Evolutionary conservation across 2,888 invertebrate genomes (phyloP).

Genomic region (Cacoxenus indagator): DNA sequence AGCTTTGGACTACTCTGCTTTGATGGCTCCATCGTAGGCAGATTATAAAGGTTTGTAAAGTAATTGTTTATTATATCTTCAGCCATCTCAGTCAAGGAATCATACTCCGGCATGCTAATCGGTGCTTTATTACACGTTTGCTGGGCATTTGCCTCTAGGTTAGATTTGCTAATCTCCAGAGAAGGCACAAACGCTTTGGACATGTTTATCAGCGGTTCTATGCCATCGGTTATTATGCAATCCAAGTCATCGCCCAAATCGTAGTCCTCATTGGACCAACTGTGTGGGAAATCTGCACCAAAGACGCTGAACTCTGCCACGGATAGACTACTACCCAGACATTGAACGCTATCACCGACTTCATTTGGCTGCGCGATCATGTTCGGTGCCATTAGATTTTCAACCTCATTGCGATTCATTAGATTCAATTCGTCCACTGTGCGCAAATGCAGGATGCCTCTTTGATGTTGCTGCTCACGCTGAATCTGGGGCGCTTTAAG

Average conservation of each 20-base stretch:
- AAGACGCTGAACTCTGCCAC: conserved; percentile 25
- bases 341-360: conserved; percentile 10
- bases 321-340: conserved; percentile 20
- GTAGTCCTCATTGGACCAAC: conserved; percentile 53
- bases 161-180: background rate
- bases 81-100: conserved; percentile 22
- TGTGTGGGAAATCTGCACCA: conserved; percentile 29
- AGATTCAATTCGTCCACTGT: conserved; percentile 70
- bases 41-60: conserved; percentile 30
- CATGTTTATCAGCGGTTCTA: conserved; percentile 6
- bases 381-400: conserved; percentile 67
- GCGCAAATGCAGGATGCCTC: conserved; percentile 67
- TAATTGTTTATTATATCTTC: conserved; percentile 47
- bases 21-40: background rate
- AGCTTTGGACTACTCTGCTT: background rate
- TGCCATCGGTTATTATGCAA: conserved; percentile 51
- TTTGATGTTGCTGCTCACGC: conserved; percentile 39
- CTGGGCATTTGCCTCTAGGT: conserved; percentile 7
- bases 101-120: background rate
- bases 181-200: background rate
- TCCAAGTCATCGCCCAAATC: conserved; percentile 58
- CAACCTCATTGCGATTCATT: conserved; percentile 69
- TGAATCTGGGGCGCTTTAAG: conserved; percentile 60
- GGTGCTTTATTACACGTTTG: background rate
- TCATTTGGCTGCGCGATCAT: conserved; percentile 43